Conservation (phyloP, 2,888 invertebrate species). For the Volucella inflata region DNA sequence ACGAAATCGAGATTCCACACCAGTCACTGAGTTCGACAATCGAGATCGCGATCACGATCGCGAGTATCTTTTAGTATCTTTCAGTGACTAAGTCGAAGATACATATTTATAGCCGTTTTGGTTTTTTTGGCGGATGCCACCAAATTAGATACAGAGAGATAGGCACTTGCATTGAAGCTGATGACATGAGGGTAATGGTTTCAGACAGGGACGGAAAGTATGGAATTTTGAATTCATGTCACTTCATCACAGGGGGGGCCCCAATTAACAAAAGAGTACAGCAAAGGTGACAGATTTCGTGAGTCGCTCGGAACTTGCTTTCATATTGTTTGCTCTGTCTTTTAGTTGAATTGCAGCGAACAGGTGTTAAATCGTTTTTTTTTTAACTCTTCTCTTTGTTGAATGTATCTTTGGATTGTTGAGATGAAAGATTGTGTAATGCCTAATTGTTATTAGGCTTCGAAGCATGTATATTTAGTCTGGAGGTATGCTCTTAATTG, state of each 20-base stretch:
- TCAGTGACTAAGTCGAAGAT: slow-evolving; percentile 13
- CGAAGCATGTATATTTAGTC: slow-evolving; percentile 26
- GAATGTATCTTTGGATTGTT: slow-evolving; percentile 3
- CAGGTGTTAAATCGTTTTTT: slow-evolving; percentile 40
- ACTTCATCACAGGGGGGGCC: slow-evolving; percentile 38
- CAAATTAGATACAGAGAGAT: background rate
- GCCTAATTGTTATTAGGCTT: slow-evolving; percentile 62
- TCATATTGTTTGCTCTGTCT: slow-evolving; percentile 35
- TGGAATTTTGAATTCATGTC: slow-evolving; percentile 42
- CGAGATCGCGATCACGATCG: background rate
- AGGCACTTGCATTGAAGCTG: slow-evolving; percentile 5
- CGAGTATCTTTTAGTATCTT: slow-evolving; percentile 23
- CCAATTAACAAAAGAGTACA: background rate
- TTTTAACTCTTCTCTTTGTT: background rate
- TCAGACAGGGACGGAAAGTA: slow-evolving; percentile 15
- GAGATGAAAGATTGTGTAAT: slow-evolving; percentile 62
- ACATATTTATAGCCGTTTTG: slow-evolving; percentile 4
- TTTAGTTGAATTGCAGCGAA: slow-evolving; percentile 15
- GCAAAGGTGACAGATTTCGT: slow-evolving; percentile 19
- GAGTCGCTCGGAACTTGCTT: slow-evolving; percentile 22
- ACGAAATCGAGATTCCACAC: background rate
- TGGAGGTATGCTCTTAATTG: slow-evolving; percentile 47
- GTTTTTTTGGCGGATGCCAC: background rate
- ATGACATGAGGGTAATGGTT: background rate
- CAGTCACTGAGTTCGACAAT: too few species aligned